Base-by-base conservation (phyloP, 2,797 vertebrate genomes). In the Brachymystax lenok region DNA sequence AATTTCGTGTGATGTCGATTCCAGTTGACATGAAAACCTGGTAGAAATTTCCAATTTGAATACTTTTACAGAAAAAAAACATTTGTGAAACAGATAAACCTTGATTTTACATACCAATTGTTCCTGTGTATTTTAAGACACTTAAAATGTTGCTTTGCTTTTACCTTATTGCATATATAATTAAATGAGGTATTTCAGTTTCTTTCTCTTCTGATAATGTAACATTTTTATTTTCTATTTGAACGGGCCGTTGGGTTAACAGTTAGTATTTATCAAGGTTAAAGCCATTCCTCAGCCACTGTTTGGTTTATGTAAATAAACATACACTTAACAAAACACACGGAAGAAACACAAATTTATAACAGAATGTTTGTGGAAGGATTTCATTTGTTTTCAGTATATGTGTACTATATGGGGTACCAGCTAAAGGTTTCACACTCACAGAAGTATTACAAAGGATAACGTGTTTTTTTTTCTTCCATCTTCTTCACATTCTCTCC, bases 321-420 rank as follows among this genome's bases (percentile, higher is more conserved):
- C 69, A 73, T 54, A 83, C 74, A 76, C 78, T 61, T 76, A 72
- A 71, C n/a, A 68, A 73, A 71, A 80, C 76, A 78, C 72, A 74
- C 79, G 79, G 74, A 88, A 87, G 82, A 85, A 85, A 79, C 85
- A 89, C 85, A 89, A 83, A 85, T 80, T 82, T 74, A 82, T 83
- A 75, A 82, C 77, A 80, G 73, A 87, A 86, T 80, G 71, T 67
- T 79, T 78, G 67, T 50, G 71, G 83, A 80, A 79, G 74, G 69
- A 73, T 73, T 77, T 14, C 6, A 17, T 71, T 74, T 74, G 64
- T 67, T 68, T 30, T 35, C 66, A 54, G 71, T 87, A 77, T 50
- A 72, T 72, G 76, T 19, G 71, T 73, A 63, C 6, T 61, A 24
- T 40, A 54, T 78, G 40, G 14, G 66, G 73, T 80, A 51, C 71